Evolutionary conservation across 2,113 vertebrate genomes (phyloP), one percentile per base, ranked within the genome.

Genomic region (Dicerorhinus sumatrensis): DNA sequence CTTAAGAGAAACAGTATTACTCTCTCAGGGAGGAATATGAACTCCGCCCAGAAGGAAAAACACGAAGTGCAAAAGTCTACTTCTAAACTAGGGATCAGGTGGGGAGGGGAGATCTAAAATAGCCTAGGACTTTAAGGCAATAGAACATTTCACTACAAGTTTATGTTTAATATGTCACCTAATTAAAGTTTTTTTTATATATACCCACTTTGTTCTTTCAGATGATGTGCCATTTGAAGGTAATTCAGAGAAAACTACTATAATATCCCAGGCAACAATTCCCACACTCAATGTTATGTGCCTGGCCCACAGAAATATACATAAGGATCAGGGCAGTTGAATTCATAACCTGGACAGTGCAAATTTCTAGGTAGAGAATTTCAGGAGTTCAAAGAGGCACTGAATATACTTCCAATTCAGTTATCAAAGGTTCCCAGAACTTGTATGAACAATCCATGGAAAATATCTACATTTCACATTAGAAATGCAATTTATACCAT

Each of bases 221-320:
- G 81, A 46, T 93, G 77, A 90, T 91, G 31, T 63, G 75, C 18
- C 48, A 96, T 69, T 89, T 93, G 73, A 93, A 85, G 65, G 69
- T 84, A 96, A 82, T 33, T 93, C 76, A 81, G 27, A 85, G 89
- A 75, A 89, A 91, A 75, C 7, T 72, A 84, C 39, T 51, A 31
- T 23, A 89, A 58, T 14, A 67, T 36, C 62, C 39, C 42, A 81
- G 54, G n/a, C 56, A 79, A 67, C 31, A 92, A 80, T 81, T 95
- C 48, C 33, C 63, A 97, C 77, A 10, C 1, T 79, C 82, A 69
- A 25, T 31, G 67, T 91, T 88, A 80, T 27, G 36, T 65, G 14
- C 39, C 48, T 8, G 8, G 62, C 36, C 58, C 65, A 85, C 63
- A 77, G 48, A 70, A 60, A n/a, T 58, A 11, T 5, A 73, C 3